Conservation (phyloP, 2,888 invertebrate species). For the Rhamphomyia laevipes region DNA sequence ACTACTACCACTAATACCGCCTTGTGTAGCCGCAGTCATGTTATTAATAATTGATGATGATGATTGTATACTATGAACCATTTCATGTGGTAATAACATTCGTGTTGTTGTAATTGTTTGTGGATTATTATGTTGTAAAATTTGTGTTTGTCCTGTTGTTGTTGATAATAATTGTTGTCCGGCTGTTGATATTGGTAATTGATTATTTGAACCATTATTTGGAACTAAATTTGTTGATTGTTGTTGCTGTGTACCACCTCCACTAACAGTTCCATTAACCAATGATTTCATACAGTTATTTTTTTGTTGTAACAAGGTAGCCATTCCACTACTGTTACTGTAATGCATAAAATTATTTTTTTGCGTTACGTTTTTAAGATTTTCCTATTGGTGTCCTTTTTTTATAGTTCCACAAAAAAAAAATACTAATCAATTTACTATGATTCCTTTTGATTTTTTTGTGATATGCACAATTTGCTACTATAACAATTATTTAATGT, state of each 20-base stretch:
- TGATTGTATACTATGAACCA: constrained; percentile 19
- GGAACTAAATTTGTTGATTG: neutral
- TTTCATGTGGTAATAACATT: constrained; percentile 32
- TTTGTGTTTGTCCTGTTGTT: constrained; percentile 12
- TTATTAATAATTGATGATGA: constrained; percentile 13
- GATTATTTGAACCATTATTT: constrained; percentile 1
- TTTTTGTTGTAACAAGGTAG: constrained; percentile 73
- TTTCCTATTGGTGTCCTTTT: neutral
- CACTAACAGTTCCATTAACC: constrained; percentile 43
- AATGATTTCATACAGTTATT: constrained; percentile 63
- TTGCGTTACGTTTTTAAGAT: neutral
- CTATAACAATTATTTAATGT: too few relatives aligned
- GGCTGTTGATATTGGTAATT: constrained; percentile 10
- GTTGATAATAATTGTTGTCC: constrained; percentile 20
- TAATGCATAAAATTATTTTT: constrained; percentile 21
- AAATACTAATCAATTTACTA: too few relatives aligned
- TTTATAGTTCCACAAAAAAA: too few relatives aligned
- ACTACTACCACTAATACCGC: constrained; percentile 5
- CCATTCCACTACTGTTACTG: constrained; percentile 44
- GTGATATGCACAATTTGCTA: too few relatives aligned
- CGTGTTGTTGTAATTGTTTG: constrained; percentile 15
- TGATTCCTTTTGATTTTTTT: too few relatives aligned
- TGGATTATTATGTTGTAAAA: constrained; percentile 8
- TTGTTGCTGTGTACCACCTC: constrained; percentile 1
- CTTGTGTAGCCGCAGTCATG: constrained; percentile 10